Base-by-base conservation (phyloP, 2,888 invertebrate species). In the Patella depressa region DNA sequence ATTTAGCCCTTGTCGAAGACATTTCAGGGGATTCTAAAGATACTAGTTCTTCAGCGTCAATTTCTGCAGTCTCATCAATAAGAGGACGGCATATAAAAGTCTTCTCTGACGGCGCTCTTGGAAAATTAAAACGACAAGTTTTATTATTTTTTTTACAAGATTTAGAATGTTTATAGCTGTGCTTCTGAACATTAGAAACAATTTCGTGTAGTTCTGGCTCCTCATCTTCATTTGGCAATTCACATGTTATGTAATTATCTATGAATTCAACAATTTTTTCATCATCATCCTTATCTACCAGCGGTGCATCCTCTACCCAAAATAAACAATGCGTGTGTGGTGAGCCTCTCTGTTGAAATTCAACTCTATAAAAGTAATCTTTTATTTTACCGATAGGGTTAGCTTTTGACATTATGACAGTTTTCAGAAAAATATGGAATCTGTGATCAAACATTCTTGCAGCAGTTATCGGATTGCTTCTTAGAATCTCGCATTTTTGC, bases 321-420 rank as follows among this genome's bases (percentile, higher is more conserved):
- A 76, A 76, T 53, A 85, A 59, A 76, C 81, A 78, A 71, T 85
- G 84, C 3, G 83, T 79, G 76, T 85, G 84, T 15, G 84, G 84
- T 12, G 82, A 82, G 2, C 86, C 86, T 12, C 85, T 75, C 17
- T 81, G 80, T 71, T 85, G 84, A 74, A 83, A 83, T 59, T 84
- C 85, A 15, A 83, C 81, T 53, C 83, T 76, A 74, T 79, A 84
- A 72, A 81, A 82, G 72, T 81, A 84, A 73, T 85, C 83, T 12
- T 45, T 29, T 12, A 83, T 73, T 69, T 82, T 70, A 29, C 84
- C 83, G 24, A 84, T 69, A 53, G 83, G 82, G 45, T 81, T 65
- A 14, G 70, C 59, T 5, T 19, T 7, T 34, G 65, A 71, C 45
- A 77, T 17, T 24, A 77, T 78, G 9, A 80, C 70, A 14, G 73